Conservation (phyloP, 2,113 vertebrate genomes). For the Cryptomyrus ogoouensis region DNA sequence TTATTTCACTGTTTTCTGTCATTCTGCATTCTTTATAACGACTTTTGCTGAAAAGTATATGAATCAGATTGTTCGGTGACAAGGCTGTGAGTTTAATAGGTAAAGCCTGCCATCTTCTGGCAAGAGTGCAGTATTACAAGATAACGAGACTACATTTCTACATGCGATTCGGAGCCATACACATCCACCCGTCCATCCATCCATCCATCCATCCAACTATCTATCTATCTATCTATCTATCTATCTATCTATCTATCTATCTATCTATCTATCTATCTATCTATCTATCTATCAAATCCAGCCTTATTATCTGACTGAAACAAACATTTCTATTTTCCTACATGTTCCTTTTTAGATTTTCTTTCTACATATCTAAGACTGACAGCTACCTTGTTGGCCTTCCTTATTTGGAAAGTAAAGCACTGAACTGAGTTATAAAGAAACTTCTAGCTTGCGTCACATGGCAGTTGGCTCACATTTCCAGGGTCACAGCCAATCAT, state of each 20-base stretch:
- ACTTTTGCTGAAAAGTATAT: neutral
- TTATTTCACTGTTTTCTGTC: neutral
- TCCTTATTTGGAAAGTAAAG: neutral
- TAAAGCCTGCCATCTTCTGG: conserved; percentile 51
- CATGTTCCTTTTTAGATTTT: neutral
- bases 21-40: neutral
- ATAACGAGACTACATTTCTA: neutral
- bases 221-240: neutral
- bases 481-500: neutral
- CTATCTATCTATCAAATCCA: conserved; percentile 6
- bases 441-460: neutral
- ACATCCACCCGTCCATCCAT: neutral
- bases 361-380: neutral
- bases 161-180: neutral
- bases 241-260: conserved; percentile 10
- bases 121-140: conserved; percentile 21
- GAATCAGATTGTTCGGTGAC: neutral
- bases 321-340: neutral
- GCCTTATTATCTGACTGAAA: neutral
- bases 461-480: neutral
- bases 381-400: neutral
- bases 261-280: conserved; percentile 2
- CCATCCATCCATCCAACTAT: neutral
- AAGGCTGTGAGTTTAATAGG: neutral
- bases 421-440: neutral